Base-by-base conservation (phyloP, 1,140 invertebrate genomes). In the Tyrophagus putrescentiae region DNA sequence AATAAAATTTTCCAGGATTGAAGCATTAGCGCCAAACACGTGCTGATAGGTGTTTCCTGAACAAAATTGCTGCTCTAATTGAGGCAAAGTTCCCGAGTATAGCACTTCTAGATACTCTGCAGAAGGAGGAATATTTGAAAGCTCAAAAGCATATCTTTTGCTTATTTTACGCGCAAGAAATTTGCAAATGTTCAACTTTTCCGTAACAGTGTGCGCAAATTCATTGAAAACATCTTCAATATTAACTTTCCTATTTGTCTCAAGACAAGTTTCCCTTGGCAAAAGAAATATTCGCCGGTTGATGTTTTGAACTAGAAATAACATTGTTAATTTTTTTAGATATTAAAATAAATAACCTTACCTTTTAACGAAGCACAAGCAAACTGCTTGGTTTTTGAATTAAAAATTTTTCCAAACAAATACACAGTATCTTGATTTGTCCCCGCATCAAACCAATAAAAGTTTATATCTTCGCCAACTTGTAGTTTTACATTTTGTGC, bases 381-480 rank as follows among this genome's bases (percentile, higher is more conserved):
- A 4, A 83, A 77, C 72, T 81, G 83, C 4, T 77, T n/a, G n/a
- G 73, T 63, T 31, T 54, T 84, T 82, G 4, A 77, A 82, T 74
- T n/a, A 72, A 77, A 85, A 6, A 90, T 81, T 75, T 95, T 94
- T 0, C 94, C 93, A 76, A 98, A 97, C 4, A 98, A 72, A 69
- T 85, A 93, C 18, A 98, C 83, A 18, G 81, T 80, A 34, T 88
- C 88, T 3, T 85, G 85, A 69, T 85, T 81, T 64, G 82, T 82
- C 63, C 76, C 79, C 5, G 91, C 91, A 77, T 98, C 93, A 72
- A 87, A 79, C 84, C 88, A 97, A 73, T 82, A 98, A 67, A 97
- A 91, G n/a, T n/a, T n/a, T n/a, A n/a, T n/a, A n/a, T n/a, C 62
- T 80, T 76, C n/a, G 92, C 75, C n/a, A 82, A 74, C 72, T 70